phyloP scores from a whole-genome alignment of 1,140 invertebrate genomes.

The Drosophila tani region DNA sequence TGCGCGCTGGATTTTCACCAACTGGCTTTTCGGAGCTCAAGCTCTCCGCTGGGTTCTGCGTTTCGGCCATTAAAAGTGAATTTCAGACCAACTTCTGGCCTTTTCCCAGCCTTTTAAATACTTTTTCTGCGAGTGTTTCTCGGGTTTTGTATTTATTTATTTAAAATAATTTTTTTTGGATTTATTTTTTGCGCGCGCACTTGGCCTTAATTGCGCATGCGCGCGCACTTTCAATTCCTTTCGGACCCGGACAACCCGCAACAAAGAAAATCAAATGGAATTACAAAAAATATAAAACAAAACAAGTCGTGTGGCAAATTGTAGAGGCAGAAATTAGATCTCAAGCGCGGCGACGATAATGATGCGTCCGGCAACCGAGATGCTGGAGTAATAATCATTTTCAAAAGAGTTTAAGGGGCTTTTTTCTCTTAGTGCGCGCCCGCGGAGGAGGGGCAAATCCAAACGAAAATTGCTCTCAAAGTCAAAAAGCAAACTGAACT shows the following conservation, averaged over 20 bases:
- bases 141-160: constrained; percentile 33
- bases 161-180: constrained; percentile 34
- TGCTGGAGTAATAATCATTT: constrained; percentile 57
- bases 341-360: constrained; percentile 64
- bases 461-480: constrained; percentile 62
- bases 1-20: constrained; percentile 69
- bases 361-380: constrained; percentile 46
- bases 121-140: constrained; percentile 34
- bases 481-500: constrained; percentile 2
- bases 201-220: constrained; percentile 80
- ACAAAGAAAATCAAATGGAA: constrained; percentile 39
- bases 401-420: not conserved
- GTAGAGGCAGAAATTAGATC: constrained; percentile 55
- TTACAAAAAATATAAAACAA: constrained; percentile 27
- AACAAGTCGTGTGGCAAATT: constrained; percentile 64
- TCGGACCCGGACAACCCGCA: constrained; percentile 31
- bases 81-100: constrained; percentile 53
- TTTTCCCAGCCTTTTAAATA: constrained; percentile 33
- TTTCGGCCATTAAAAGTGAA: constrained; percentile 56
- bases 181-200: constrained; percentile 60
- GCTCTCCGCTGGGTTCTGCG: constrained; percentile 22
- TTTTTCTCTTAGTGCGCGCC: not conserved
- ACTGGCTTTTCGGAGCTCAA: constrained; percentile 19
- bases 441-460: constrained; percentile 45
- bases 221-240: constrained; percentile 79